phyloP scores from a whole-genome alignment of 2,113 vertebrate species.

The Ammospiza caudacuta region DNA sequence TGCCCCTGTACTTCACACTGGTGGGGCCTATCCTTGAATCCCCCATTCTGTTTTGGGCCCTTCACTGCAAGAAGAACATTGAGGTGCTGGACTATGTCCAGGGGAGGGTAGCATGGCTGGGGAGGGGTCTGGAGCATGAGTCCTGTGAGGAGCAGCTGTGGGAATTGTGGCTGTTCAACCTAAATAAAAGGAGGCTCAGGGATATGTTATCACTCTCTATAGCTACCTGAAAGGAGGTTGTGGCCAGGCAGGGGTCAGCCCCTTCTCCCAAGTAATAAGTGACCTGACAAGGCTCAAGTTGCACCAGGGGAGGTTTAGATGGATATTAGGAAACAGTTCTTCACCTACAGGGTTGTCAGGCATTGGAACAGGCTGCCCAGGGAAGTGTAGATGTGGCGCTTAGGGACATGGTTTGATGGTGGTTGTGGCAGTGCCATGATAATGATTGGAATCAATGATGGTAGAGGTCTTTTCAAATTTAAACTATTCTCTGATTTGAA shows the following conservation, averaged over 20 bases:
- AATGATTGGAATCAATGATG: neutral
- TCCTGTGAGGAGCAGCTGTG: neutral
- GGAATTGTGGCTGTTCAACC: neutral
- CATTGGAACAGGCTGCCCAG: neutral
- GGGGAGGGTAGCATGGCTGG: fast-evolving
- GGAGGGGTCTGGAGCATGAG: neutral
- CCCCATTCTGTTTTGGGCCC: fast-evolving
- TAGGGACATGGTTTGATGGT: neutral
- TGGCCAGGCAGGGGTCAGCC: fast-evolving
- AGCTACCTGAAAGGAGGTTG: neutral
- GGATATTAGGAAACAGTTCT: neutral
- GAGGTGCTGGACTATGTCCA: neutral
- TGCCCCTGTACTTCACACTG: neutral
- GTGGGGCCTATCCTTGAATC: fast-evolving
- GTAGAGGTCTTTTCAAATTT: neutral
- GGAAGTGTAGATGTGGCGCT: neutral
- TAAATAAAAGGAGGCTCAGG: neutral
- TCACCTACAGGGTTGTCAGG: neutral
- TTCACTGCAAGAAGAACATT: neutral
- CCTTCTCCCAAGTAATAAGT: neutral
- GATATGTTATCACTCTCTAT: too few relatives aligned
- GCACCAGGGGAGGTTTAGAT: neutral
- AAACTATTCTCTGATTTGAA: neutral
- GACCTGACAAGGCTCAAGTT: neutral
- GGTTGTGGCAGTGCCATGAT: neutral